Conservation (phyloP, 2,888 invertebrate genomes). For the Drosophila incognita region DNA sequence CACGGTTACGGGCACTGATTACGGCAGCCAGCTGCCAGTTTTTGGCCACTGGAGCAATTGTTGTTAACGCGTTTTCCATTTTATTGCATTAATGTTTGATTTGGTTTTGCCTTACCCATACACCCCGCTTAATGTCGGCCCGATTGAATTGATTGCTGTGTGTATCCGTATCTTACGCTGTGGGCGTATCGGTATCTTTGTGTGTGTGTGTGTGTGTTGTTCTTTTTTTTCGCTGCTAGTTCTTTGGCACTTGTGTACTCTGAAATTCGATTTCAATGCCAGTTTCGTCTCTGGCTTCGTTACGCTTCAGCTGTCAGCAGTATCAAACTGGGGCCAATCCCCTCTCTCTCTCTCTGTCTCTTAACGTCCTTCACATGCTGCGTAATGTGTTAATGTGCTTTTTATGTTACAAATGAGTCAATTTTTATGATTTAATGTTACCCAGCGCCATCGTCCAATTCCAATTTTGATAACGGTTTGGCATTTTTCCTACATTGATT, state of each 20-base stretch:
- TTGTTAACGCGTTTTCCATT: constrained; percentile 82
- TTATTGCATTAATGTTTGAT: constrained; percentile 83
- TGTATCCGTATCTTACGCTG: constrained; percentile 35
- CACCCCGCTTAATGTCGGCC: constrained; percentile 37
- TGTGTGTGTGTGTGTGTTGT: constrained; percentile 22
- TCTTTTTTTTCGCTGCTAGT: constrained; percentile 42
- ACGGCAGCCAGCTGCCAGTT: constrained; percentile 49
- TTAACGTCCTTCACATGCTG: constrained; percentile 39
- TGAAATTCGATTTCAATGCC: constrained; percentile 49
- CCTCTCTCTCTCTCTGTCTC: not conserved
- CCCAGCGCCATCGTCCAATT: constrained; percentile 44
- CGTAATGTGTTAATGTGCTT: constrained; percentile 83
- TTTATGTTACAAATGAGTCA: constrained; percentile 84
- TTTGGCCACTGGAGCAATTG: constrained; percentile 72
- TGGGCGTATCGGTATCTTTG: constrained; percentile 21
- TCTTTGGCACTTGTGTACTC: constrained; percentile 42
- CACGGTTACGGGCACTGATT: constrained; percentile 38
- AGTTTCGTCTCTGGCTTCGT: constrained; percentile 37
- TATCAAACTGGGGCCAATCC: constrained; percentile 17
- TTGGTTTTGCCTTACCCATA: constrained; percentile 62
- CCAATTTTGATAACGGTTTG: constrained; percentile 73
- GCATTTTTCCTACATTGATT: constrained; percentile 71
- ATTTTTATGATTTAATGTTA: constrained; percentile 83
- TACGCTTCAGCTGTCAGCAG: constrained; percentile 67
- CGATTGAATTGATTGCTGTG: constrained; percentile 71